Evolutionary conservation across 1,140 invertebrate genomes (phyloP).

Genomic region (Cataglyphis hispanica): DNA sequence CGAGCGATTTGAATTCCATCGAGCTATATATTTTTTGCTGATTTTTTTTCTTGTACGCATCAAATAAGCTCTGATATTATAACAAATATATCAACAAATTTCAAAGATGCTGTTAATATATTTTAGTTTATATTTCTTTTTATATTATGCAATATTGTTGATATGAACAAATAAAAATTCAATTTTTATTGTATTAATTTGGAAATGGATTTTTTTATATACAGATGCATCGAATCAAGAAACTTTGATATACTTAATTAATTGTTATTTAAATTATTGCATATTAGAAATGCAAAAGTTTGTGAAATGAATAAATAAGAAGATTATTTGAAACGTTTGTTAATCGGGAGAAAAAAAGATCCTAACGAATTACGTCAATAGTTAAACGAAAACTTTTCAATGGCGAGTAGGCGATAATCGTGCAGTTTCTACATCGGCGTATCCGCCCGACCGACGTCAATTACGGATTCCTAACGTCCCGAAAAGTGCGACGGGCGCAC

Average conservation of each 20-base stretch:
- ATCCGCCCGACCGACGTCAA: slow-evolving; percentile 16
- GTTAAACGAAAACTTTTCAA: slow-evolving; percentile 57
- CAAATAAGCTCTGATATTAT: neutral
- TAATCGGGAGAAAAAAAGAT: slow-evolving; percentile 16
- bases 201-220: neutral
- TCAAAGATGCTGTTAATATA: neutral
- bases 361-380: slow-evolving; percentile 64
- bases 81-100: neutral
- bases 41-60: neutral
- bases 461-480: slow-evolving; percentile 50
- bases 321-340: neutral
- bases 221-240: neutral
- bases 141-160: neutral
- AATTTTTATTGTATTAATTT: neutral
- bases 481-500: slow-evolving; percentile 58
- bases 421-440: slow-evolving; percentile 40
- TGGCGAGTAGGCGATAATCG: slow-evolving; percentile 35
- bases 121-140: too few relatives aligned
- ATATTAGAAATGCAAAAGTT: neutral
- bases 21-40: neutral
- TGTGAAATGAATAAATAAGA: neutral
- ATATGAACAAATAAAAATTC: neutral
- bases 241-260: neutral
- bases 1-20: slow-evolving; percentile 36
- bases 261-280: neutral